Evolutionary conservation across 2,888 invertebrate genomes (phyloP), one percentile per base, ranked within the genome.

Genomic region (Scaptomyza tumidula): DNA sequence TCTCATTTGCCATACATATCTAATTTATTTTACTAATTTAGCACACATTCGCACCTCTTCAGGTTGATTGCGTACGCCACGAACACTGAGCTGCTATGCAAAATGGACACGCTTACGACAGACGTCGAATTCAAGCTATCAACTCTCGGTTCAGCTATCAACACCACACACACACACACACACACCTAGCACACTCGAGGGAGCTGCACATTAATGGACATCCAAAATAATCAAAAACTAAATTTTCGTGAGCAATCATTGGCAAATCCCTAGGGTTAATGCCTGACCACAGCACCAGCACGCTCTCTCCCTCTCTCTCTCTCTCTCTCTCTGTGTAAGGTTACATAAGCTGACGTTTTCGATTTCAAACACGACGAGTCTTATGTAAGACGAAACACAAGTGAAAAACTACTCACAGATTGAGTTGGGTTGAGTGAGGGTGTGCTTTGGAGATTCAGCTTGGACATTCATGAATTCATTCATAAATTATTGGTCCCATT

Each of bases 401-500:
- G 58, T 56, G 43, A 52, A n/a, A 24, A 49, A 52, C 64, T 39
- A 27, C 50, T 54, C 50, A 43, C 33, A 14, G 24, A 45, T 45
- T 59, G 43, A 24, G 24, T 29, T 59, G 55, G 59, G 33, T 11
- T 10, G 49, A 10, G 11, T 62, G 33, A 13, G 44, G 58, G 37
- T 10, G 27, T 37, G 37, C 6, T 24, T 52, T 27, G 27, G 24
- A 37, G 37, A 65, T 57, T 50, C 52, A 57, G 65, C 66, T 88
- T 82, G 74, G 79, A 79, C 81, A 90, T 90, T 88, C 78, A 88
- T 90, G 89, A 86, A 84, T 79, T 84, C 85, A 81, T 89, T 81
- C 84, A 88, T 89, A 86, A 89, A 82, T 89, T 90, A 89, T 86
- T 73, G 78, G 65, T 88, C 89, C 89, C 89, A 70, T 50, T 74